A percentile compares a stretch with the other conserved stretches of the same genome.
phyloP scores from a whole-genome alignment of 2,797 vertebrate species.

The Notoglanidium macrostoma region DNA sequence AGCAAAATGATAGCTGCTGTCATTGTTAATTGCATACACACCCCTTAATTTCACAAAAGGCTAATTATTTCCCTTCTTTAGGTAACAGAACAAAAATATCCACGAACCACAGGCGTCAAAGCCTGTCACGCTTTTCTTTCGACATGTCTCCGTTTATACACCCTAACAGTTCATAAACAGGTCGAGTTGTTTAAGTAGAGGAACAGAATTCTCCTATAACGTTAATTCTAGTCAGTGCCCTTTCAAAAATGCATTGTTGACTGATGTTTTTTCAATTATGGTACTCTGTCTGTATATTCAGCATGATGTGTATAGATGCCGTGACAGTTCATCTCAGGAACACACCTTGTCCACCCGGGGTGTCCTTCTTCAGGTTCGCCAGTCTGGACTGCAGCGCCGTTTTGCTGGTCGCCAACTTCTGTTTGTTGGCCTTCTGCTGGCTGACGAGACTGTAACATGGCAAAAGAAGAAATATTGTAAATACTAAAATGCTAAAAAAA shows the following conservation, averaged over 20 bases:
- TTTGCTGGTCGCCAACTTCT: conserved; percentile 81
- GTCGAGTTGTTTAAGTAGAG: not conserved
- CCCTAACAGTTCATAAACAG: not conserved
- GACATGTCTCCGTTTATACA: not conserved
- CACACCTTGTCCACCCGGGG: conserved; percentile 69
- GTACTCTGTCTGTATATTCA: not conserved
- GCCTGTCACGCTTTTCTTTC: not conserved
- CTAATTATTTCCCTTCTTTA: not conserved
- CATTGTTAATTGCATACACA: not conserved
- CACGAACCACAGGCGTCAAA: not conserved
- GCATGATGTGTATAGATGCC: not conserved
- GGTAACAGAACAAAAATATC: not conserved
- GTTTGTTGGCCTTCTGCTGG: conserved; percentile 79
- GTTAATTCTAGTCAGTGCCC: not conserved
- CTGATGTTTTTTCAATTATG: not conserved
- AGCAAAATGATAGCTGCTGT: not conserved
- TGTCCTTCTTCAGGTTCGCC: conserved; percentile 79
- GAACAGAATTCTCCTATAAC: not conserved
- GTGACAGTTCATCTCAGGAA: not conserved
- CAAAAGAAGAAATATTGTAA: not conserved
- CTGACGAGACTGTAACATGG: conserved; percentile 74
- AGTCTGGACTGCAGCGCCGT: conserved; percentile 75
- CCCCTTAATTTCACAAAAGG: not conserved
- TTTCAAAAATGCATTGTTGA: not conserved
- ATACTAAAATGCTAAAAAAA: not conserved